A percentile compares a stretch with the other conserved stretches of the same genome.
phyloP scores from a whole-genome alignment of 37 sponge, comb jelly and placozoan species.

The Beroe ovata region DNA sequence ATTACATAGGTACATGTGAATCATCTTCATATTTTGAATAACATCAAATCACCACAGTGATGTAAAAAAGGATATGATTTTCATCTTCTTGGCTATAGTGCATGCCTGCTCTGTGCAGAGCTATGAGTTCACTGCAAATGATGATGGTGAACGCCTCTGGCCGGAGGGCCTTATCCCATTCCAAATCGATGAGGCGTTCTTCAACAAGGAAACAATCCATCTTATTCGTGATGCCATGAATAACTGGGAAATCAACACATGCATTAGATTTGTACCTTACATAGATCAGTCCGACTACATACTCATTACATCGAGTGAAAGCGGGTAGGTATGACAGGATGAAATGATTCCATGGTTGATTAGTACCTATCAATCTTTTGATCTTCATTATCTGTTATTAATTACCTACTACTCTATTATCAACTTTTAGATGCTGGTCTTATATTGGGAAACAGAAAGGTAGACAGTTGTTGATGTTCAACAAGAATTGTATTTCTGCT shows the following conservation, averaged over 20 bases:
- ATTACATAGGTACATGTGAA: no score
- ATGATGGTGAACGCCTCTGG: background rate
- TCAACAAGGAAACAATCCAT: slow-evolving; percentile 6
- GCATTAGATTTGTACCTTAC: slow-evolving; percentile 54
- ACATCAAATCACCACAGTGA: no score
- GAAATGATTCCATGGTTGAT: no score
- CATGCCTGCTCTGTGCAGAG: no score
- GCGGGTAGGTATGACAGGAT: slow-evolving; percentile 7
- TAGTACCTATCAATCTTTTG: no score
- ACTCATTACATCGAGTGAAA: background rate
- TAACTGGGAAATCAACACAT: slow-evolving; percentile 23
- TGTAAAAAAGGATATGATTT: no score
- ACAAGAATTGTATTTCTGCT: background rate
- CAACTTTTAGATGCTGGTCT: slow-evolving; percentile 33
- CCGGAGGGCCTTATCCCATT: slow-evolving; percentile 51
- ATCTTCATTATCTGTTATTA: no score
- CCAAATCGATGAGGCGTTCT: background rate
- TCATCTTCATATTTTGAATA: no score
- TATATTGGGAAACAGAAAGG: slow-evolving; percentile 43
- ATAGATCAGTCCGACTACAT: slow-evolving; percentile 57
- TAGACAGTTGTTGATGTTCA: background rate
- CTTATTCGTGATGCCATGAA: slow-evolving; percentile 42
- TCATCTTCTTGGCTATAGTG: no score
- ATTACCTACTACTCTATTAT: background rate
- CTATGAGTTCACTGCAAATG: no score